Percentiles rank a stretch among this genome's conserved stretches.
These are phyloP conservation scores for Sphecodes monilicornis DNA, from an alignment of 2,888 invertebrate species.

Conservation along the genomic window DNA sequence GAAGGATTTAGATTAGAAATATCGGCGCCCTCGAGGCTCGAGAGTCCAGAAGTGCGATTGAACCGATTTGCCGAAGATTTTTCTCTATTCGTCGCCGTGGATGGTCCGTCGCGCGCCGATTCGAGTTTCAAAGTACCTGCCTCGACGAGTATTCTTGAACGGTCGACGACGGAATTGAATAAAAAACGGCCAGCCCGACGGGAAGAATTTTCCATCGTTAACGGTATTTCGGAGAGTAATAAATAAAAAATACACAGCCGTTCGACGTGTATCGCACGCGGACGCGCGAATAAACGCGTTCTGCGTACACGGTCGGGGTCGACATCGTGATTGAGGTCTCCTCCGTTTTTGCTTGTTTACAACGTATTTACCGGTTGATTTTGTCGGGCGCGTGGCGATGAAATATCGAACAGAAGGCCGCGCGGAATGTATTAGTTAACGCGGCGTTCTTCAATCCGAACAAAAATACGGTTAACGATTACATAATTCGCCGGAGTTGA, in stretches of 20 bases:
- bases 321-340: background rate
- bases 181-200: background rate
- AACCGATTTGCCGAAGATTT: background rate
- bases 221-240: background rate
- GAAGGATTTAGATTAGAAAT: slow-evolving; percentile 3
- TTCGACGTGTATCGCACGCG: background rate
- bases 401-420: background rate
- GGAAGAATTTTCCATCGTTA: background rate
- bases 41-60: background rate
- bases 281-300: background rate
- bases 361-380: background rate
- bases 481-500: background rate
- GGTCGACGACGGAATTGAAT: background rate
- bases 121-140: slow-evolving; percentile 3
- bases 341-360: background rate
- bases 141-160: background rate
- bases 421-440: background rate
- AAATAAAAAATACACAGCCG: background rate
- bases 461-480: background rate
- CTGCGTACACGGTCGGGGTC: background rate
- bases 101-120: background rate
- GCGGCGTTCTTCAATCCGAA: background rate
- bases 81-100: slow-evolving; percentile 1
- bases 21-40: background rate
- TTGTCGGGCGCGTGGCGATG: background rate